Percentiles rank a stretch among this genome's conserved stretches.
Conservation (phyloP, 2,113 vertebrate genomes). For the Tragelaphus strepsiceros region DNA sequence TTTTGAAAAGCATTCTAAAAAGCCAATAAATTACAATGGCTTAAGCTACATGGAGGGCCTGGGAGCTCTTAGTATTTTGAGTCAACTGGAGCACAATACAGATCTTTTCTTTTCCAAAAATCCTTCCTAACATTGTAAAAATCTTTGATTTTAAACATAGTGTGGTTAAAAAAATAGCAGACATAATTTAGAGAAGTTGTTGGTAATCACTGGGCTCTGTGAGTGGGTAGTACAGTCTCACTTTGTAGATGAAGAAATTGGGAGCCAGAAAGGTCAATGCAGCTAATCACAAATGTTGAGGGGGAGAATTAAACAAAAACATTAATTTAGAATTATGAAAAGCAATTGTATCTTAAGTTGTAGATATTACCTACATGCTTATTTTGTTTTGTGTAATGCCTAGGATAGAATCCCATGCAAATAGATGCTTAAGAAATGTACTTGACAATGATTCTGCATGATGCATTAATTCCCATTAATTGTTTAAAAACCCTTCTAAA, state of each 20-base stretch:
- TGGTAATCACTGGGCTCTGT: background rate
- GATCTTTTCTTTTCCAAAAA: background rate
- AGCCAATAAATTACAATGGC: background rate
- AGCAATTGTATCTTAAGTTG: background rate
- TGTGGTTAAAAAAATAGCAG: background rate
- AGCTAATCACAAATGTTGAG: background rate
- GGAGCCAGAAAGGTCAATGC: background rate
- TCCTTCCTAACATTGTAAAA: background rate
- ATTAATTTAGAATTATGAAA: conserved; percentile 34
- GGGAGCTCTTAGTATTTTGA: background rate
- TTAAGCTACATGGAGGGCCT: background rate
- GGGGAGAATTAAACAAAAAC: background rate
- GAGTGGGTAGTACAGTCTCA: background rate
- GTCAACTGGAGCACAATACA: background rate
- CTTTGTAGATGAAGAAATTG: background rate
- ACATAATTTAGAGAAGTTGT: background rate
- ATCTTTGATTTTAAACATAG: background rate
- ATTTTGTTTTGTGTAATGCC: conserved; percentile 13
- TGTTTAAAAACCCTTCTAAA: conserved; percentile 17
- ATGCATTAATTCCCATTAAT: conserved; percentile 25
- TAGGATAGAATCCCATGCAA: conserved; percentile 20
- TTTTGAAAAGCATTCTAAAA: background rate
- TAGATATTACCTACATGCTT: background rate
- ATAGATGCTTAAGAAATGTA: conserved; percentile 22
- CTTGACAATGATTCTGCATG: conserved; percentile 14